phyloP scores from a whole-genome alignment of 1,140 invertebrate genomes.

The Maconellicoccus hirsutus region DNA sequence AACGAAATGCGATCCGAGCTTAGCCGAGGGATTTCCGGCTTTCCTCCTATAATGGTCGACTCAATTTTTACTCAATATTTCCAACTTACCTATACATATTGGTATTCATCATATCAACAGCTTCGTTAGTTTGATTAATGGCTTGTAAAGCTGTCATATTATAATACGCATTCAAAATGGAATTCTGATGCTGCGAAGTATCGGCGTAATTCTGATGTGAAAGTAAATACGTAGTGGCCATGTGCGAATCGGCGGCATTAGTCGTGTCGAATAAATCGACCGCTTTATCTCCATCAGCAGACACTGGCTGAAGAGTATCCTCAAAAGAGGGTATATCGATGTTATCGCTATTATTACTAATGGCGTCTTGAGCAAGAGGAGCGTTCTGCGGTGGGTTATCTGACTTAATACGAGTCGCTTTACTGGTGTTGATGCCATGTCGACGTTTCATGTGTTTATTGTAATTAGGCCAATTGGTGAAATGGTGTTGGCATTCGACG shows the following conservation, averaged over 20 bases:
- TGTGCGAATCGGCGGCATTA: background rate
- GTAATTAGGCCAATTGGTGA: conserved; percentile 64
- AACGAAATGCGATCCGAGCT: too few species aligned
- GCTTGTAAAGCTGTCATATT: background rate
- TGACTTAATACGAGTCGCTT: conserved; percentile 24
- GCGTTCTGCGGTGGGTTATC: background rate
- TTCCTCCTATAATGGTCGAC: too few species aligned
- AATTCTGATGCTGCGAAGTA: background rate
- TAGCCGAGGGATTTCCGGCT: too few species aligned
- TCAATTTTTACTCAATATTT: too few species aligned
- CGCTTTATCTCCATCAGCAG: background rate
- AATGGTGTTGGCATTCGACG: conserved; percentile 50
- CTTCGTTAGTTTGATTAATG: background rate
- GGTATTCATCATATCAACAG: conserved; percentile 10
- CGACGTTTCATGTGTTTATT: conserved; percentile 63
- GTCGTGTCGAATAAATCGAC: background rate
- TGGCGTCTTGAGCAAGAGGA: background rate
- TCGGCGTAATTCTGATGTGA: background rate
- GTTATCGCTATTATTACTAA: too few species aligned
- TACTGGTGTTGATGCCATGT: conserved; percentile 45
- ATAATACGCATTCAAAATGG: conserved; percentile 3
- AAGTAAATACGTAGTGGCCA: background rate
- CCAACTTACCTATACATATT: background rate
- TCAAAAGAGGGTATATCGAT: conserved; percentile 8
- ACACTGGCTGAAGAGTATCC: background rate